Base-by-base conservation (phyloP, 2,888 invertebrate species). In the Cantharis rustica region DNA sequence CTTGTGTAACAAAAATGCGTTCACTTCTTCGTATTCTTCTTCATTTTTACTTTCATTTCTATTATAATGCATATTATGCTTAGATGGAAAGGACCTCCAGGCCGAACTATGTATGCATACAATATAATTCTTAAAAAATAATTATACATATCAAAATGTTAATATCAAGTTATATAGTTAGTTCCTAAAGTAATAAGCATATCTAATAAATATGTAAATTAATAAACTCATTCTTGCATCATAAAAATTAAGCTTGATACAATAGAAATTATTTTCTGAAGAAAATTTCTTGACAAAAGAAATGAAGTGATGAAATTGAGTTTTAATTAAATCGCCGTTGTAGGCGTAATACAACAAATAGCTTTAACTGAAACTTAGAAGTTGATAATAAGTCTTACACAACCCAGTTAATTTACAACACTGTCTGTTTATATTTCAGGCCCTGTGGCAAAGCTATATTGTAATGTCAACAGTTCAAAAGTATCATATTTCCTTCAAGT, bases 401-500 rank as follows among this genome's bases (percentile, higher is more conserved):
- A 64, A 64, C 74, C 26, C 26, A 72, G 70, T 74, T 74, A 74
- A 74, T 70, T 70, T 74, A 70, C 66, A 74, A 47, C 68, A 20
- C 69, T 63, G 69, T 47, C 47, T 73, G 73, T 73, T 73, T 73
- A 62, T 69, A 62, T 69, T 73, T 69, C 63, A 73, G 62, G 63
- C 27, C 72, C 61, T 61, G 72, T 68, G 69, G 70, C 66, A 70
- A 63, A 31, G 69, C 69, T 70, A 74, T 70, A 70, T 74, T 70
- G 69, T 70, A 74, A 47, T 74, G 74, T 74, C 70, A 74, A 74
- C 69, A 74, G 70, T 61, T 63, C 73, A 73, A 68, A 70, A 74
- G 62, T 64, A 70, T 74, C 74, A 64, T n/a, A 74, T 74, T 74
- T 74, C 70, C 69, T 69, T 61, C 61, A 17, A 68, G 61, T 47